These are phyloP conservation scores for Bemisia tabaci DNA, from an alignment of 1,140 invertebrate genomes.

Conservation along the genomic window DNA sequence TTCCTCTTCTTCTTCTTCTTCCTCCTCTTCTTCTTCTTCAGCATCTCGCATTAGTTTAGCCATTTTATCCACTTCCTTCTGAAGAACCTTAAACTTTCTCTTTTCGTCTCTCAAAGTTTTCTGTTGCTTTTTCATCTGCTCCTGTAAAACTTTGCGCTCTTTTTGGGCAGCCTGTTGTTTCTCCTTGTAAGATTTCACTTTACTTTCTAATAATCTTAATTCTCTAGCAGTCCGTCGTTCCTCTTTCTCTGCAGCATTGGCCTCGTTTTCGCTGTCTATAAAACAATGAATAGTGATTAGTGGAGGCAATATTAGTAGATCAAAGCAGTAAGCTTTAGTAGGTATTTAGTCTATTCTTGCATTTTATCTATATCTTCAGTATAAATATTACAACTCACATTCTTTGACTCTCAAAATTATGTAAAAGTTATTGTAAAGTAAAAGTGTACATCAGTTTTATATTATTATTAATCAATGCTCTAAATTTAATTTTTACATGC, in stretches of 20 bases:
- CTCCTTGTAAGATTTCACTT: constrained; percentile 60
- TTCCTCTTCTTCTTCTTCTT: constrained; percentile 38
- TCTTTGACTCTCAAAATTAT: too few relatives aligned
- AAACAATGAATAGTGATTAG: constrained; percentile 5
- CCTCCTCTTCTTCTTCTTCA: constrained; percentile 49
- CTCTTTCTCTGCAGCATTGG: constrained; percentile 51
- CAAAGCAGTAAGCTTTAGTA: neutral
- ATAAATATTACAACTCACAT: too few relatives aligned
- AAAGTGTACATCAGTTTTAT: too few relatives aligned
- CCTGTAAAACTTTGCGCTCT: constrained; percentile 59
- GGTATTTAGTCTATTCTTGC: too few relatives aligned
- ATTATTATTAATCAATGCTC: too few relatives aligned
- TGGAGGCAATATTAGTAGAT: neutral
- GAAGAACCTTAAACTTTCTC: constrained; percentile 37
- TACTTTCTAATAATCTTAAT: constrained; percentile 56
- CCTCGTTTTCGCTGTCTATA: constrained; percentile 48
- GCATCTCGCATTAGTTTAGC: constrained; percentile 64
- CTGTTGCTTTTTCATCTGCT: constrained; percentile 65
- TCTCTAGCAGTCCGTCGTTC: constrained; percentile 49
- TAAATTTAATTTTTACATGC: too few relatives aligned
- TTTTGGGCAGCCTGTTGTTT: constrained; percentile 61
- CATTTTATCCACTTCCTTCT: constrained; percentile 82
- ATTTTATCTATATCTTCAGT: too few relatives aligned
- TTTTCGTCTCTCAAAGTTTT: constrained; percentile 43
- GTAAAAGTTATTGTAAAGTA: too few relatives aligned